phyloP scores from a whole-genome alignment of 2,888 invertebrate species.

The Merodon equestris region DNA sequence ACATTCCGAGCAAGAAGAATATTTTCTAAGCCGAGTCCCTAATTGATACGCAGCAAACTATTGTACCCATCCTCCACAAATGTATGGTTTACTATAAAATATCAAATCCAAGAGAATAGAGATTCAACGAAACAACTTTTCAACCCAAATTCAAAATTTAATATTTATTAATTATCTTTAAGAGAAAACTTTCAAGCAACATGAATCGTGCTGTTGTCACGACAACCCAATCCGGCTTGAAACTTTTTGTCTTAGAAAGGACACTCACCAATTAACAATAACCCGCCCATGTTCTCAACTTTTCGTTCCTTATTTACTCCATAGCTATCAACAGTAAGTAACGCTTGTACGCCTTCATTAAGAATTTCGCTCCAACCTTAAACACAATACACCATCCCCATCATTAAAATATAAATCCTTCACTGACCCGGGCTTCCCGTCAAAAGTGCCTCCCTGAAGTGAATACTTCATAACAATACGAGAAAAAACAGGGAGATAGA shows the following conservation, averaged over 20 bases:
- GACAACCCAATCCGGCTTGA: background rate
- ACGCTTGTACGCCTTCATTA: background rate
- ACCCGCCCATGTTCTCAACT: background rate
- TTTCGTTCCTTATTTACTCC: background rate
- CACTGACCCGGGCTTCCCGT: no score
- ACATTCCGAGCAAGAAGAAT: no score
- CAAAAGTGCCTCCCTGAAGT: background rate
- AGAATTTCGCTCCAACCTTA: background rate
- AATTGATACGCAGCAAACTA: no score
- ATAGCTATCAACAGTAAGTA: background rate
- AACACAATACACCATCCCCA: background rate
- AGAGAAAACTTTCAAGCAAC: background rate
- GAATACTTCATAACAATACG: background rate
- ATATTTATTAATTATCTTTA: background rate
- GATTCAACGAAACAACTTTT: no score
- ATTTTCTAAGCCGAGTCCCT: no score
- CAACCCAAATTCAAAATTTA: background rate
- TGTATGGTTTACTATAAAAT: no score
- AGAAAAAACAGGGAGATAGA: no score
- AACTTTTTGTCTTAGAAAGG: background rate
- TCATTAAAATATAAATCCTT: background rate
- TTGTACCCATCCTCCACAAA: no score
- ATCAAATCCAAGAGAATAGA: no score
- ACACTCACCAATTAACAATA: constrained; percentile 4
- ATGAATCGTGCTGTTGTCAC: background rate